Conservation (phyloP, 2,797 vertebrate species). For the Peromyscus aztecus region DNA sequence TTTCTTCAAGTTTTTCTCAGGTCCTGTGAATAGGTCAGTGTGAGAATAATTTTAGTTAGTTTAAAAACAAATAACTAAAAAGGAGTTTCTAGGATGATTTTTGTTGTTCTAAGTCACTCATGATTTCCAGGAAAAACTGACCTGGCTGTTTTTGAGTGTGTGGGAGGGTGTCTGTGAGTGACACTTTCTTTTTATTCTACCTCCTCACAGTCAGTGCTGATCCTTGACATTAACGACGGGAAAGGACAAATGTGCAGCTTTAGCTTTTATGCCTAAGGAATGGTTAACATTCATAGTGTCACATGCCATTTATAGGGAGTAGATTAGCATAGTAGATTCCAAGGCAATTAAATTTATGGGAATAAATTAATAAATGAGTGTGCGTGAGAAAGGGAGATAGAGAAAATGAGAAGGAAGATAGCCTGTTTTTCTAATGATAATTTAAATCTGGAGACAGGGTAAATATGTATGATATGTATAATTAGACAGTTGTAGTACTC, state of each 20-base stretch:
- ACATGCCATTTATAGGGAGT: neutral
- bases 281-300: neutral
- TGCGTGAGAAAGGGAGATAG: neutral
- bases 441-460: neutral
- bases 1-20: neutral
- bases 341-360: constrained; percentile 16
- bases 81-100: neutral
- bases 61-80: neutral
- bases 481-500: neutral
- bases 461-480: constrained; percentile 8
- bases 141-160: neutral
- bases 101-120: neutral
- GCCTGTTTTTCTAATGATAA: neutral
- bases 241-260: neutral
- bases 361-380: constrained; percentile 12
- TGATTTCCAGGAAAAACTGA: neutral
- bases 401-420: neutral
- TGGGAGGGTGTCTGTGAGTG: neutral
- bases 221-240: neutral
- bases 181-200: no score
- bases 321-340: neutral
- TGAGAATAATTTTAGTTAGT: neutral
- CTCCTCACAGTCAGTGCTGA: neutral
- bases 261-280: neutral
- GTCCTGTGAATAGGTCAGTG: neutral